Conservation (phyloP, 2,888 invertebrate species). For the Orthonychiurus folsomi region DNA sequence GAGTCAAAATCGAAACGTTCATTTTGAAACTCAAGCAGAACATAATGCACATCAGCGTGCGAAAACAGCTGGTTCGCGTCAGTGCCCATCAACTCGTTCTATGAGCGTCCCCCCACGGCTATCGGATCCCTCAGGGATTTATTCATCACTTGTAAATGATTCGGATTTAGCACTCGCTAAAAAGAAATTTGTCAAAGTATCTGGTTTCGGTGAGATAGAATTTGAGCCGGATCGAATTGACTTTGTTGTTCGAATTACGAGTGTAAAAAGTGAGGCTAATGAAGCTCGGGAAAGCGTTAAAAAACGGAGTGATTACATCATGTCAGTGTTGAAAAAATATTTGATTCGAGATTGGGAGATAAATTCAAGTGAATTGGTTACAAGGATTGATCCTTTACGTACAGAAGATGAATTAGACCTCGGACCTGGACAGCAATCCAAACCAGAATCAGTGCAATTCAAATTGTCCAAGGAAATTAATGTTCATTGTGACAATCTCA, state of each 20-base stretch:
- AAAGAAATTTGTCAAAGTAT: slow-evolving; percentile 31
- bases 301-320: slow-evolving; percentile 28
- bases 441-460: neutral
- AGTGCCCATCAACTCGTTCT: too few relatives aligned
- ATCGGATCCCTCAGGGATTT: slow-evolving; percentile 21
- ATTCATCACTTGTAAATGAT: slow-evolving; percentile 23
- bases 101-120: slow-evolving; percentile 14
- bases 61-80: neutral
- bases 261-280: slow-evolving; percentile 16
- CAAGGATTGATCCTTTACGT: slow-evolving; percentile 13
- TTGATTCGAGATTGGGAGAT: slow-evolving; percentile 11
- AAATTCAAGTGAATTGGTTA: slow-evolving; percentile 13
- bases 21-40: too few relatives aligned
- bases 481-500: slow-evolving; percentile 23
- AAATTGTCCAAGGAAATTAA: slow-evolving; percentile 19
- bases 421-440: neutral
- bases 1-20: too few relatives aligned
- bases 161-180: slow-evolving; percentile 28
- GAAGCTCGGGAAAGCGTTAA: slow-evolving; percentile 25
- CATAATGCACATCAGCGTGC: too few relatives aligned
- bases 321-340: slow-evolving; percentile 20
- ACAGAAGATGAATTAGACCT: neutral
- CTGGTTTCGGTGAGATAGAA: slow-evolving; percentile 26
- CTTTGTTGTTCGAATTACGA: slow-evolving; percentile 26
- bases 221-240: slow-evolving; percentile 28